These are phyloP conservation scores for Pollenia angustigena DNA, from an alignment of 2,888 invertebrate genomes.

Conservation along the genomic window DNA sequence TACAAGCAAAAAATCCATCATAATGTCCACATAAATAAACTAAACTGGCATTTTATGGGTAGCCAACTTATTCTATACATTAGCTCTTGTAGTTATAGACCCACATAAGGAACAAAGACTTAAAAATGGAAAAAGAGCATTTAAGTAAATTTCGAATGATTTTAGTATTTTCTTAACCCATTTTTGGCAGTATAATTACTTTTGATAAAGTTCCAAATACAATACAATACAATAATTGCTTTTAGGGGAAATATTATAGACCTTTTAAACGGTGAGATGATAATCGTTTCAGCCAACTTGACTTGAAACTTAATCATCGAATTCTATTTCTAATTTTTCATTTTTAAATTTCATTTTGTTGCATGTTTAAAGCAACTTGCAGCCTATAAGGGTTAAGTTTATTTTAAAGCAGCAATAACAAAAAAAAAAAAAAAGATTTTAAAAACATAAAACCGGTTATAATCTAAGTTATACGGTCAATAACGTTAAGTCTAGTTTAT, in stretches of 20 bases:
- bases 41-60: neutral
- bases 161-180: neutral
- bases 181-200: neutral
- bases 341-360: too few relatives aligned
- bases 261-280: too few relatives aligned
- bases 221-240: too few relatives aligned
- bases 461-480: slow-evolving; percentile 71
- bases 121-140: neutral
- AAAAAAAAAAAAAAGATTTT: neutral
- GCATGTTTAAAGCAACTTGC: too few relatives aligned
- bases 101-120: neutral
- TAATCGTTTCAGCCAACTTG: too few relatives aligned
- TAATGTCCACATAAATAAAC: neutral
- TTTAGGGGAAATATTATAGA: too few relatives aligned
- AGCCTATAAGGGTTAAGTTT: too few relatives aligned
- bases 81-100: neutral
- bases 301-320: too few relatives aligned
- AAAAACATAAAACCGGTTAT: slow-evolving; percentile 59
- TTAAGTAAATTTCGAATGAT: neutral
- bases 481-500: slow-evolving; percentile 56
- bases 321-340: too few relatives aligned
- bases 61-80: neutral
- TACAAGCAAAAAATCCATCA: neutral
- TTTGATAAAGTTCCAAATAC: neutral
- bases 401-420: too few relatives aligned